Percentiles rank a stretch among this genome's conserved stretches.
Conservation (phyloP, 2,797 vertebrate genomes). For the Peromyscus melanophrys region DNA sequence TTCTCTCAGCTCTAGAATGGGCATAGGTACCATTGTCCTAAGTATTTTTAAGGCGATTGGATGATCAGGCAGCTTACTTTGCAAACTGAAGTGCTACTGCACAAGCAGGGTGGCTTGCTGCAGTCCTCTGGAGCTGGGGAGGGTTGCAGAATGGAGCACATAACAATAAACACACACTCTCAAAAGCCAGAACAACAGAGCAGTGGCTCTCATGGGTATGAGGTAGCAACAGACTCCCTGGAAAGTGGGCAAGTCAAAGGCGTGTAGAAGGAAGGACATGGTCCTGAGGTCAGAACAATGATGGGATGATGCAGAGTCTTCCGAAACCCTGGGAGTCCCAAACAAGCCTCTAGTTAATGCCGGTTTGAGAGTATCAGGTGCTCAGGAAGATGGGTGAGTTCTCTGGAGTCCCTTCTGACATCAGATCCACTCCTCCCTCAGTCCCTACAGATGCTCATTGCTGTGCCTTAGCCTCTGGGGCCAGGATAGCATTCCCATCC, state of each 20-base stretch:
- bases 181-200: background rate
- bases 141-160: background rate
- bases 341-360: background rate
- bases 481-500: background rate
- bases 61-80: background rate
- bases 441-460: background rate
- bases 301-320: background rate
- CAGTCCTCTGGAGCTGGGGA: background rate
- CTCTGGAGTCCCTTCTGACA: background rate
- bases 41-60: background rate
- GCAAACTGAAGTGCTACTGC: background rate
- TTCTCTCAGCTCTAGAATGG: constrained; percentile 59
- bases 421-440: background rate
- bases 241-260: background rate
- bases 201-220: background rate
- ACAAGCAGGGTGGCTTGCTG: background rate
- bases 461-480: background rate
- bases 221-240: background rate
- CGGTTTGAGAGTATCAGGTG: background rate
- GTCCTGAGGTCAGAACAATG: background rate
- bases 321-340: background rate
- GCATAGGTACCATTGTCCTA: background rate
- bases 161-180: background rate
- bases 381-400: background rate
- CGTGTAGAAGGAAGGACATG: background rate